phyloP scores from a whole-genome alignment of 1,140 invertebrate species.

The Bombus superbus region DNA sequence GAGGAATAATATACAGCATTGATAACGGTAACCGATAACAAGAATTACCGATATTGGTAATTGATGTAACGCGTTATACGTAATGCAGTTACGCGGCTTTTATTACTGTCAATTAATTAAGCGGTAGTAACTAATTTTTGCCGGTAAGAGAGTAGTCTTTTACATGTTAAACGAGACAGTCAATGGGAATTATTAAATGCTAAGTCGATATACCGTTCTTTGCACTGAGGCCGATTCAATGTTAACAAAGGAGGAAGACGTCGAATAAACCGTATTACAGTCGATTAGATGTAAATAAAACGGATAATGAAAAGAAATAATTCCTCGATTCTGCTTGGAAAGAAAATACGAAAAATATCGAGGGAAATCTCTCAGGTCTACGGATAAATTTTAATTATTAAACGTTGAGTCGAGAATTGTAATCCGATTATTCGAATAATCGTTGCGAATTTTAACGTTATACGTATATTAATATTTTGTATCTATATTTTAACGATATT shows the following conservation, averaged over 20 bases:
- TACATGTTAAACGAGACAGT: no score
- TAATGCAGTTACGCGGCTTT: background rate
- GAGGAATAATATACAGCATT: no score
- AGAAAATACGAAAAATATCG: background rate
- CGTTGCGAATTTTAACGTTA: background rate
- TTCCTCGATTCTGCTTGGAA: background rate
- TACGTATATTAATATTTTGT: no score
- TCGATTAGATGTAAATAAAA: background rate
- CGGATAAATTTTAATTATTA: background rate
- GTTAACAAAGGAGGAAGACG: conserved; percentile 3
- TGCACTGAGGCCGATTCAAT: conserved; percentile 4
- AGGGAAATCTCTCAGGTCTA: background rate
- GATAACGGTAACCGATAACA: background rate
- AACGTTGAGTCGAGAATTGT: background rate
- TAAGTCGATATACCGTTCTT: conserved; percentile 1
- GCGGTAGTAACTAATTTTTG: background rate
- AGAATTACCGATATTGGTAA: background rate
- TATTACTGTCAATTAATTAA: conserved; percentile 11
- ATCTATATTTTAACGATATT: no score
- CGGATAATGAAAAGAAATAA: background rate
- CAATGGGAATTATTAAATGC: background rate
- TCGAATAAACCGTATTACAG: background rate
- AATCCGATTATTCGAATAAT: background rate
- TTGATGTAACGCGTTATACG: no score
- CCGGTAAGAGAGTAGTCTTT: background rate